A percentile compares a stretch with the other conserved stretches of the same genome.
Conservation (phyloP, 2,113 vertebrate genomes). For the Chlorodrepanis virens region DNA sequence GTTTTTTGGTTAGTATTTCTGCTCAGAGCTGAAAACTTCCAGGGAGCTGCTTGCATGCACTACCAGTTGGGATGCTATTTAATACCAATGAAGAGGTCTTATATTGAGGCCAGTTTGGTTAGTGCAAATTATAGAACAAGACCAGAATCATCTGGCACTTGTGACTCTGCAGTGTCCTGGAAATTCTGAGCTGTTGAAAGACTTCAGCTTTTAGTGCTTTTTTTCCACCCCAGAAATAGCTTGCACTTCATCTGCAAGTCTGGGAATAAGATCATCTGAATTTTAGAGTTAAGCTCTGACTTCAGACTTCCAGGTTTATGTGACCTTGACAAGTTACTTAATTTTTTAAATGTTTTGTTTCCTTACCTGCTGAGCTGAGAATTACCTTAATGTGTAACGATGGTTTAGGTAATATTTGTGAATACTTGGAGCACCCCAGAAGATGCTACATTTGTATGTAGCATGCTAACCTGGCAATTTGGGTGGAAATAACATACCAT, state of each 20-base stretch:
- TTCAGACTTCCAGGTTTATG: slow-evolving; percentile 8
- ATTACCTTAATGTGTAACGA: not conserved
- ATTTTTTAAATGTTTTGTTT: not conserved
- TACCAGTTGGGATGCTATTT: slow-evolving; percentile 22
- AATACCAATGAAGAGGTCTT: slow-evolving; percentile 3
- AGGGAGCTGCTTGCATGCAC: not conserved
- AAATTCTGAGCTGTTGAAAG: slow-evolving; percentile 57
- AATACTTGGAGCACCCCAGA: not conserved
- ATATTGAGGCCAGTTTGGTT: slow-evolving; percentile 36
- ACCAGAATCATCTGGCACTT: slow-evolving; percentile 51
- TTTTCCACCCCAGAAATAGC: slow-evolving; percentile 59
- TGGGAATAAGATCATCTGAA: slow-evolving; percentile 34
- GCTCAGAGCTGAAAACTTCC: not conserved
- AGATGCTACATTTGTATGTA: not conserved
- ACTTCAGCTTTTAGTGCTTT: slow-evolving; percentile 30
- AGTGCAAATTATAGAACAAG: slow-evolving; percentile 50
- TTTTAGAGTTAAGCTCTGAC: slow-evolving; percentile 26
- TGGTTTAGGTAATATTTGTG: not conserved
- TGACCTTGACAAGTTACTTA: slow-evolving; percentile 19
- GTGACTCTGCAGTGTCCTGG: slow-evolving; percentile 58
- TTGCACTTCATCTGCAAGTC: slow-evolving; percentile 27
- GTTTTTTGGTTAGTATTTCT: not conserved
- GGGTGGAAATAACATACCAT: not conserved
- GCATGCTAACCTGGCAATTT: not conserved
- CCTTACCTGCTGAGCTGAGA: not conserved